Conservation (phyloP, 2,113 vertebrate species). For the Lophius piscatorius region DNA sequence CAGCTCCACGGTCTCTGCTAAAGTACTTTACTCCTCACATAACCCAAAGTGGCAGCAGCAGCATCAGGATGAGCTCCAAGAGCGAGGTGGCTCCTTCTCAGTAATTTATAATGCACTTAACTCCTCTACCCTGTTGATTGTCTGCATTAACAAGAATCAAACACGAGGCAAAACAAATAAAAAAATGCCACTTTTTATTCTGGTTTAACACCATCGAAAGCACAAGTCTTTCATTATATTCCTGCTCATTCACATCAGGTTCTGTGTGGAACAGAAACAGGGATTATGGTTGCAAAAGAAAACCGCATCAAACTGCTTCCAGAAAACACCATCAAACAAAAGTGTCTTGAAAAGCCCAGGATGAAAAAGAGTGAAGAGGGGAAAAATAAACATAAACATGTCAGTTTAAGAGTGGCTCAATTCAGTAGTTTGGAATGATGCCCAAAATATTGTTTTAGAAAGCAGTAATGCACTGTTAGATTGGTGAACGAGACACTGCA, state of each 20-base stretch:
- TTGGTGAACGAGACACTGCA: constrained; percentile 17
- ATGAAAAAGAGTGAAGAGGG: constrained; percentile 23
- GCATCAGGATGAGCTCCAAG: constrained; percentile 78
- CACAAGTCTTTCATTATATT: constrained; percentile 76
- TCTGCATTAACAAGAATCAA: constrained; percentile 77
- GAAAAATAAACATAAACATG: constrained; percentile 41
- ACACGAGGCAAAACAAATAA: constrained; percentile 74
- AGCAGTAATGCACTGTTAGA: neutral
- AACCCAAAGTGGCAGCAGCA: constrained; percentile 83
- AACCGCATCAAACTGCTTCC: constrained; percentile 56
- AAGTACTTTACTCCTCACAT: constrained; percentile 81
- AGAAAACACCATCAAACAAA: constrained; percentile 63
- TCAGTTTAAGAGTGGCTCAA: constrained; percentile 19
- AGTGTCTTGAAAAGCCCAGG: constrained; percentile 32
- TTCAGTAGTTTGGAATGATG: constrained; percentile 34
- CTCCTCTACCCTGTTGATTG: constrained; percentile 78
- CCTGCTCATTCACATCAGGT: constrained; percentile 54
- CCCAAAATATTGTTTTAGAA: constrained; percentile 13
- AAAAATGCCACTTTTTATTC: constrained; percentile 80
- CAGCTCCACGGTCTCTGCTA: constrained; percentile 75
- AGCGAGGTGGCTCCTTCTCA: constrained; percentile 74
- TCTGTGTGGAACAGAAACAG: constrained; percentile 53
- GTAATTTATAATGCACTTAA: constrained; percentile 83
- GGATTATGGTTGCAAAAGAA: constrained; percentile 66
- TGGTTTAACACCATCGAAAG: constrained; percentile 60